A percentile compares a stretch with the other conserved stretches of the same genome.
These are phyloP conservation scores for Xylophagus ater DNA, from an alignment of 2,888 invertebrate species.

Conservation along the genomic window DNA sequence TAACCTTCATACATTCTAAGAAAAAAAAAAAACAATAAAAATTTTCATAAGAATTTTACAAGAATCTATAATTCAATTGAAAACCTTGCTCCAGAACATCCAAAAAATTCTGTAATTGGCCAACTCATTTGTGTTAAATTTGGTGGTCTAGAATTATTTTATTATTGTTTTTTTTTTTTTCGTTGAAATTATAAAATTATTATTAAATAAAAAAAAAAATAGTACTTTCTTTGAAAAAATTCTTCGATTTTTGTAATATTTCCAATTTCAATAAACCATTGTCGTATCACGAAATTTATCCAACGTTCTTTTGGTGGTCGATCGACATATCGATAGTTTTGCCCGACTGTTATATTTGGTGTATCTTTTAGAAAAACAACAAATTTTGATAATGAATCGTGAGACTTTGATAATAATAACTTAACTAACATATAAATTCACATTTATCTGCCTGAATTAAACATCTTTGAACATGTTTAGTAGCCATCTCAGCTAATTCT, in stretches of 20 bases:
- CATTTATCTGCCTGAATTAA: slow-evolving; percentile 16
- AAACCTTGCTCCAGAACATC: slow-evolving; percentile 22
- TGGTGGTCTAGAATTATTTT: slow-evolving; percentile 1
- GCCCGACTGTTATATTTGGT: slow-evolving; percentile 17
- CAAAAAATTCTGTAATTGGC: slow-evolving; percentile 22
- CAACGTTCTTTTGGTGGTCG: slow-evolving; percentile 16
- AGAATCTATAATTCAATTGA: background rate
- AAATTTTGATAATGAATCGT: background rate
- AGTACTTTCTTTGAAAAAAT: slow-evolving; percentile 9
- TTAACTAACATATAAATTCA: slow-evolving; percentile 16
- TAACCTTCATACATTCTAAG: slow-evolving; percentile 18
- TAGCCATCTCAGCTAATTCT: slow-evolving; percentile 18
- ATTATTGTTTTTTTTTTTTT: too few species aligned
- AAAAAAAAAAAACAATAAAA: background rate
- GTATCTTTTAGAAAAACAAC: slow-evolving; percentile 11
- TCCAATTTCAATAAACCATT: slow-evolving; percentile 21
- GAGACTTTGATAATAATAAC: background rate
- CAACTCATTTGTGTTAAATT: slow-evolving; percentile 22
- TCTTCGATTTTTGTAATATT: slow-evolving; percentile 10
- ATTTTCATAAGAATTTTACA: background rate
- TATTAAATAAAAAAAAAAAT: background rate
- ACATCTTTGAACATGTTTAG: slow-evolving; percentile 17
- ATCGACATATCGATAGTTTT: slow-evolving; percentile 15
- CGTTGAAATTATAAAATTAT: background rate
- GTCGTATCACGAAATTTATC: slow-evolving; percentile 18